A percentile compares a stretch with the other conserved stretches of the same genome.
phyloP scores from a whole-genome alignment of 2,113 vertebrate species.

The Xiphophorus maculatus region DNA sequence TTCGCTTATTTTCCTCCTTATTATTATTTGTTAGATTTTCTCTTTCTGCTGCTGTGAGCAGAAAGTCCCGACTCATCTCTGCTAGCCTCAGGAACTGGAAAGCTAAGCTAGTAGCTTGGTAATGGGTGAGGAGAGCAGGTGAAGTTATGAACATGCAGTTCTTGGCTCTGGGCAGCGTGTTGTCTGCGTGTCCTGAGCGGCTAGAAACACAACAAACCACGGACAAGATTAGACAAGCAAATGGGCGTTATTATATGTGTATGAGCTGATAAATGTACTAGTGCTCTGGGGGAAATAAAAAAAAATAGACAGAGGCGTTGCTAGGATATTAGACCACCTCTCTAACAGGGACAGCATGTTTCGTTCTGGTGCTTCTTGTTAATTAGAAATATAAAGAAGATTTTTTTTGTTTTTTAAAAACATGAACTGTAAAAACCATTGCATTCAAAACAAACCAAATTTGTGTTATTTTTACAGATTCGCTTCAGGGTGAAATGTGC shows the following conservation, averaged over 20 bases:
- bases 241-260: not conserved
- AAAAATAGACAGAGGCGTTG: not conserved
- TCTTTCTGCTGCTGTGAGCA: conserved; percentile 14
- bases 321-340: not conserved
- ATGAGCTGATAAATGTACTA: not conserved
- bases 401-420: not conserved
- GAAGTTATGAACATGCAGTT: not conserved
- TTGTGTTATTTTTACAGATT: not conserved
- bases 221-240: not conserved
- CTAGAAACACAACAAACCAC: not conserved
- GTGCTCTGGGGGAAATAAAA: not conserved
- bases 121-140: conserved; percentile 41
- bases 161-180: not conserved
- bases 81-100: conserved; percentile 39
- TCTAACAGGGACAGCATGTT: not conserved
- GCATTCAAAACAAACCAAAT: too few relatives aligned
- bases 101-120: conserved; percentile 68
- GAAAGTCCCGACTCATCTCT: conserved; percentile 74
- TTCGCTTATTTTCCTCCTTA: not conserved
- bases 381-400: not conserved
- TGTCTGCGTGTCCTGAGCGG: not conserved
- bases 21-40: not conserved
- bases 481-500: not conserved
- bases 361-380: too few relatives aligned
- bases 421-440: not conserved